These are phyloP conservation scores for Ferrisia virgata DNA, from an alignment of 2,888 invertebrate species.

Conservation along the genomic window DNA sequence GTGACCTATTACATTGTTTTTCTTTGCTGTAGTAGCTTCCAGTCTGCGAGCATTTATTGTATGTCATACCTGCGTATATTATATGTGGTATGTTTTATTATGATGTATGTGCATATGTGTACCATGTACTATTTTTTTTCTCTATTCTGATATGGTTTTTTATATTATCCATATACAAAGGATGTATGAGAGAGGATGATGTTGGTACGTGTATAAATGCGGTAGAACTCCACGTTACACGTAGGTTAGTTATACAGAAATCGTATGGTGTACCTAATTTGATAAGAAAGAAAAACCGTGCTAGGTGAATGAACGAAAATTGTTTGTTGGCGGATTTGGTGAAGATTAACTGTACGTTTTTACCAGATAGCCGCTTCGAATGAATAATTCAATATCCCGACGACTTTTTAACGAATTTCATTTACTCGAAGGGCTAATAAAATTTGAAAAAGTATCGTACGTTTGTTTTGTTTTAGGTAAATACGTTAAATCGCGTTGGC, in stretches of 20 bases:
- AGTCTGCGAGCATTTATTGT: slow-evolving; percentile 15
- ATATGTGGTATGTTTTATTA: neutral
- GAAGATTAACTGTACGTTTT: neutral
- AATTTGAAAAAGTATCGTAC: neutral
- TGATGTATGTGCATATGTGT: too few species aligned
- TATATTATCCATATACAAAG: neutral
- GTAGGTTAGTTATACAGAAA: neutral
- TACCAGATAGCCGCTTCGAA: too few species aligned
- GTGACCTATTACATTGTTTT: slow-evolving; percentile 37
- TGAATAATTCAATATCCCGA: neutral
- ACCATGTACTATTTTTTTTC: neutral
- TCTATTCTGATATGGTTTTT: neutral
- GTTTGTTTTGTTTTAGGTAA: neutral
- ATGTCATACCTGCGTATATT: too few species aligned
- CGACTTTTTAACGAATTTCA: neutral
- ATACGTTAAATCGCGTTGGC: neutral
- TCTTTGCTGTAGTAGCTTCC: neutral
- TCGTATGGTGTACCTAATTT: slow-evolving; percentile 11
- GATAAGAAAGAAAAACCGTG: neutral
- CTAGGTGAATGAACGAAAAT: neutral
- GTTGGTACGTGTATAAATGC: neutral
- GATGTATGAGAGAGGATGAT: neutral
- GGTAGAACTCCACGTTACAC: neutral
- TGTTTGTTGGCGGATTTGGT: neutral
- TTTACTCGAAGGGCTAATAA: neutral